Evolutionary conservation across 2,888 invertebrate genomes (phyloP).

Genomic region (Pollenia amentaria): DNA sequence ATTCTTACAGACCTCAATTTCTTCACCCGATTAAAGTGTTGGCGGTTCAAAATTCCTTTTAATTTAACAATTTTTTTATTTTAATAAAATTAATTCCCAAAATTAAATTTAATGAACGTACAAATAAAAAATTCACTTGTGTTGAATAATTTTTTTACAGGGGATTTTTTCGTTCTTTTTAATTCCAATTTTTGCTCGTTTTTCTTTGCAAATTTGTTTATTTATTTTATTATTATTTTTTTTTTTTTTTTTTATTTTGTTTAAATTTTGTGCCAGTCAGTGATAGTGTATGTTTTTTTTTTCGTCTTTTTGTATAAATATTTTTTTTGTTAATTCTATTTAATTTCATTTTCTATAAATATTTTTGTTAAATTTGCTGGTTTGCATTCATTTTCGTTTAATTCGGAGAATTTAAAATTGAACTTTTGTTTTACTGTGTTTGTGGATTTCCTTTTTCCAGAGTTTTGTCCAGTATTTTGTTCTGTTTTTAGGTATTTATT

Average conservation of each 20-base stretch:
- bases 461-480: constrained; percentile 23
- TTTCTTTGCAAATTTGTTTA: constrained; percentile 36
- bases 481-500: constrained; percentile 3
- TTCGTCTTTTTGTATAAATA: constrained; percentile 3
- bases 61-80: not conserved
- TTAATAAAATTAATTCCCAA: not conserved
- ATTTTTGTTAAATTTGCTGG: constrained; percentile 42
- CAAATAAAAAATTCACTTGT: not conserved
- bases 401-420: constrained; percentile 48
- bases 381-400: constrained; percentile 46
- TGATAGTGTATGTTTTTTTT: constrained; percentile 49
- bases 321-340: constrained; percentile 34
- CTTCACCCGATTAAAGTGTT: no score
- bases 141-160: not conserved
- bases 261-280: constrained; percentile 67
- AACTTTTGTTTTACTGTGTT: constrained; percentile 20
- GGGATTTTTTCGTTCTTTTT: constrained; percentile 3
- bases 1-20: no score
- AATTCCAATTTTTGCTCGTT: constrained; percentile 28
- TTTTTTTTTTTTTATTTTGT: constrained; percentile 31
- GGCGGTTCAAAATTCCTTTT: no score
- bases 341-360: constrained; percentile 53
- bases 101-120: not conserved
- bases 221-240: constrained; percentile 38
- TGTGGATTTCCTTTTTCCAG: constrained; percentile 18